Conservation (phyloP, 2,888 invertebrate genomes). For the Drosophila meridiana region DNA sequence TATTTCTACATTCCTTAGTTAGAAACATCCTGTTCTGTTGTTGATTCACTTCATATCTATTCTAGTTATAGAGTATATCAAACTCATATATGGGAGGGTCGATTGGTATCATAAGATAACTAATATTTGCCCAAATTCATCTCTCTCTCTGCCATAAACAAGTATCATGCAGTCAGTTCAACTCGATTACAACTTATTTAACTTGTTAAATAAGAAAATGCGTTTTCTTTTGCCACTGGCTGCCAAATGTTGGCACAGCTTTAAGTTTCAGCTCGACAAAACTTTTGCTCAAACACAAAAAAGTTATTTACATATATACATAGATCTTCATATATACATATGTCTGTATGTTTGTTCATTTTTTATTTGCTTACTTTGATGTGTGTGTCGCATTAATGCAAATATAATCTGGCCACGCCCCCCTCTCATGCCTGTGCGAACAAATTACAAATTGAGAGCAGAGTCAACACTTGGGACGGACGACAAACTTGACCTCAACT, state of each 20-base stretch:
- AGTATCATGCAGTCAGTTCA: not conserved
- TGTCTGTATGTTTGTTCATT: no score
- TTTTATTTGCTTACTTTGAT: conserved; percentile 36
- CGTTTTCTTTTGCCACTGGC: conserved; percentile 28
- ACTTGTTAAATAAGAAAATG: conserved; percentile 28
- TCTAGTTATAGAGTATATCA: no score
- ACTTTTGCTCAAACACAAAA: conserved; percentile 31
- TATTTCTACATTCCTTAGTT: no score
- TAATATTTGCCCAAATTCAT: not conserved
- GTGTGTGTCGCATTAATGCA: conserved; percentile 67
- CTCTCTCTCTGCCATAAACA: not conserved
- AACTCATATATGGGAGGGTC: no score
- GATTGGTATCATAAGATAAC: no score
- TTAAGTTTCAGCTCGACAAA: conserved; percentile 46
- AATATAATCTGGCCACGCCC: conserved; percentile 55
- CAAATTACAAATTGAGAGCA: conserved; percentile 72
- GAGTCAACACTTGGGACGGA: conserved; percentile 52
- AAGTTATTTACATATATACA: conserved; percentile 15
- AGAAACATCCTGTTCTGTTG: no score
- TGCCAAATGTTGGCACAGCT: conserved; percentile 54
- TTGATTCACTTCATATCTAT: no score
- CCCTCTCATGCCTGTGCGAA: not conserved
- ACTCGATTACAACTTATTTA: not conserved
- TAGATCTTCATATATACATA: not conserved
- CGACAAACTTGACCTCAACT: conserved; percentile 53